These are phyloP conservation scores for Cardinalis cardinalis DNA, from an alignment of 2,113 vertebrate species.

Conservation along the genomic window DNA sequence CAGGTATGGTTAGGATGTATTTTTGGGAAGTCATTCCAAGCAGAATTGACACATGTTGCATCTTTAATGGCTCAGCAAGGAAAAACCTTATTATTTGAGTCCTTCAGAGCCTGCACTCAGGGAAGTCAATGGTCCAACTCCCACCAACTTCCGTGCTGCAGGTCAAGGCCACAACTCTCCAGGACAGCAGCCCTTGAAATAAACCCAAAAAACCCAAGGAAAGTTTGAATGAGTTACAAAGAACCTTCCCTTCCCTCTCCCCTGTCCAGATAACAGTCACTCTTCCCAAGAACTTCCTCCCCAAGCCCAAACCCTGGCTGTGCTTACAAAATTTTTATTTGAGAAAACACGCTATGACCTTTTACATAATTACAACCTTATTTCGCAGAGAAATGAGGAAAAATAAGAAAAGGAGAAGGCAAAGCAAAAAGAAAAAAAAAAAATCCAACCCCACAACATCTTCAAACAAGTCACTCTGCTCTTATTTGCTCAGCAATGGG, in stretches of 20 bases:
- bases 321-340: conserved; percentile 37
- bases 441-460: conserved; percentile 55
- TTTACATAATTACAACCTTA: conserved; percentile 69
- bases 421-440: background rate
- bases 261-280: conserved; percentile 11
- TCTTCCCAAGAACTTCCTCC: conserved; percentile 50
- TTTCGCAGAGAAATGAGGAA: background rate
- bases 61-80: conserved; percentile 11
- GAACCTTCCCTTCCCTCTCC: conserved; percentile 31
- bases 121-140: background rate
- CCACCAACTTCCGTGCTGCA: background rate
- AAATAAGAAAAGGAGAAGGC: background rate
- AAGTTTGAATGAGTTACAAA: conserved; percentile 45
- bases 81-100: background rate
- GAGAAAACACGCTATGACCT: conserved; percentile 42
- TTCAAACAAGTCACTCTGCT: conserved; percentile 54
- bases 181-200: conserved; percentile 9
- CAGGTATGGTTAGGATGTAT: background rate
- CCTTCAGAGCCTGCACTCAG: background rate
- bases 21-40: background rate
- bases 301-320: background rate
- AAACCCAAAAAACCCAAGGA: background rate
- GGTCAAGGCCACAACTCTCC: conserved; percentile 29
- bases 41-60: background rate
- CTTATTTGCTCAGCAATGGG: conserved; percentile 60